Base-by-base conservation (phyloP, 1,140 invertebrate species). In the Drosophila ambigua region DNA sequence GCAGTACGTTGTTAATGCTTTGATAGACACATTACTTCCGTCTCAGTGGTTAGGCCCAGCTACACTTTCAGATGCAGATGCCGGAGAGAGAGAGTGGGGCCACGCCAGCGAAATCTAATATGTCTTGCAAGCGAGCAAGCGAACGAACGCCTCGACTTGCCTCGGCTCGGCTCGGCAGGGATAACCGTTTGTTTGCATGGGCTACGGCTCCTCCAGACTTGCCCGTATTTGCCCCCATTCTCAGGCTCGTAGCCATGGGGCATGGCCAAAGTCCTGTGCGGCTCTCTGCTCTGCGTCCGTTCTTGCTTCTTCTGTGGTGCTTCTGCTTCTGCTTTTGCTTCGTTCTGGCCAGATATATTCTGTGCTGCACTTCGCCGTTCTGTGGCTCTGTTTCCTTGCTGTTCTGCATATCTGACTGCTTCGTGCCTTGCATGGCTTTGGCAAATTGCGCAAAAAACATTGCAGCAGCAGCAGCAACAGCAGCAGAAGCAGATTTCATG, bases 21-120 rank as follows among this genome's bases (percentile, higher is more conserved):
- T 88, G 83, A 87, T 87, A 87, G 83, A 87, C 83, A 87, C 83
- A 87, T 87, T 87, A 87, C 79, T 87, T 87, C 83, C 83, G 83
- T 87, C 83, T 87, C 83, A 87, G 76, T 87, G 83, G 83, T 83
- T 88, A 88, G 81, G 83, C 75, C 78, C 73, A 60, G 57, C 82
- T 64, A 62, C 67, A 62, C 48, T 60, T 62, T 46, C 62, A 53
- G 24, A 44, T 31, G 35, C 43, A 11, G 54, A 41, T 28, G 45
- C 53, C 41, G 26, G 15, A 20, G 28, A 41, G 5, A 44, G 60
- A 8, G 48, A 49, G 20, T 6, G 46, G 46, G 23, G 26, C 11
- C n/a, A 31, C 31, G 62, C 83, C 35, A 39, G 35, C 35, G 35
- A 88, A 87, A 87, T 75, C 82, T 88, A 87, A 87, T 87, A 87